Evolutionary conservation across 2,113 vertebrate species (phyloP), one percentile per base, ranked within the genome.

Genomic region (Microtus richardsoni): DNA sequence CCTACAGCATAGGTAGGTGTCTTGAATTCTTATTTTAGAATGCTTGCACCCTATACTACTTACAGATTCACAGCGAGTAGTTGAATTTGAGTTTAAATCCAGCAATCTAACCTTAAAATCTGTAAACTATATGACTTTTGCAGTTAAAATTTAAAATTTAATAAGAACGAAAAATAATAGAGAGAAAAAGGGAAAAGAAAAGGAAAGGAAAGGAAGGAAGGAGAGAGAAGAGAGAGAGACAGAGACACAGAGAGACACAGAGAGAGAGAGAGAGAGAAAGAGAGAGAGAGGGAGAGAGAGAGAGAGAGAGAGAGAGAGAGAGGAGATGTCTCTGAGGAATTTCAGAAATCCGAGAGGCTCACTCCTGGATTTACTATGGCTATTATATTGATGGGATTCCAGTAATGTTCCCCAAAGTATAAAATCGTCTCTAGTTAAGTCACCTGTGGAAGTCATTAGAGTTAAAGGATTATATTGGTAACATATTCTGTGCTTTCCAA

Each of bases 241-340:
- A n/a, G n/a, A n/a, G n/a, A n/a, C n/a, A n/a, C n/a, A n/a, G 3
- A n/a, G 16, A 47, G 10, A 30, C 13, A 47, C 0, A 16, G 13
- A 30, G 21, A 44, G 2, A 44, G 8, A 24, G 11, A 71, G 6
- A 16, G 16, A 70, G 33, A 33, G 12, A 36, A 4, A 68, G 4
- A 36, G 30, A 70, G 6, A 36, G 30, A 44, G 49, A 52, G 22
- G 19, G 13, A 36, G 21, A 14, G 14, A 47, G 41, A 16, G 28
- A 33, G 28, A 21, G 3, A 33, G 30, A 22, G 1, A 52, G 3
- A 36, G 3, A 79, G 13, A 36, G 1, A 22, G 3, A 10, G 5
- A 30, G 74, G 12, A 5, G 6, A 44, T 5, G 30, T 2, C 4
- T 52, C 47, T 52, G 16, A 79, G 49, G 33, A n/a, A 54, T 54